Evolutionary conservation across 2,888 invertebrate genomes (phyloP).

Genomic region (Zaprionus lineosus): DNA sequence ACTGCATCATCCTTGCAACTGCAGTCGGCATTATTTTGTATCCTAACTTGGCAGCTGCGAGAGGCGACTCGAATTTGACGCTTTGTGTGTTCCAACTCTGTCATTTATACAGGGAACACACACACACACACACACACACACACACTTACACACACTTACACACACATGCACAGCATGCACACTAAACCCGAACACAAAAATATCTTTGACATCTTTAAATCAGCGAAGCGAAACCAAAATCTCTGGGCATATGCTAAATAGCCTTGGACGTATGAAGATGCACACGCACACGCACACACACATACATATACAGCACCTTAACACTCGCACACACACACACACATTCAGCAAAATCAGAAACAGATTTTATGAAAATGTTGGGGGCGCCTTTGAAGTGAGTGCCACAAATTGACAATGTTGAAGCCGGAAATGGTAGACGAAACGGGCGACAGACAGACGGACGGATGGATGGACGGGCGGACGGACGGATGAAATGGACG

Average conservation of each 20-base stretch:
- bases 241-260: slow-evolving; percentile 53
- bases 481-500: neutral
- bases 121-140: neutral
- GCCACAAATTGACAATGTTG: slow-evolving; percentile 59
- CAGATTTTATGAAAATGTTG: slow-evolving; percentile 35
- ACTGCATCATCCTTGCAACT: neutral
- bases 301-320: too few species aligned
- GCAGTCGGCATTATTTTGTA: slow-evolving; percentile 1
- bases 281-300: neutral
- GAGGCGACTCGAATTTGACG: slow-evolving; percentile 18
- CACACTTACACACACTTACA: neutral
- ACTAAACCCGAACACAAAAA: too few species aligned
- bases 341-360: slow-evolving; percentile 38
- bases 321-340: slow-evolving; percentile 4
- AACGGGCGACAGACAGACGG: slow-evolving; percentile 22
- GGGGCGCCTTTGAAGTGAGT: slow-evolving; percentile 55
- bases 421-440: slow-evolving; percentile 56
- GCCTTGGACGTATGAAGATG: slow-evolving; percentile 29
- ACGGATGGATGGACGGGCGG: neutral
- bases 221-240: slow-evolving; percentile 46
- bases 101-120: slow-evolving; percentile 6
- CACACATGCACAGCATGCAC: slow-evolving; percentile 14
- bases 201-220: slow-evolving; percentile 44
- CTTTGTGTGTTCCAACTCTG: slow-evolving; percentile 13
- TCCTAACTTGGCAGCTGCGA: slow-evolving; percentile 23